Percentiles rank a stretch among this genome's conserved stretches.
These are phyloP conservation scores for Poeciliopsis turrubarensis DNA, from an alignment of 2,113 vertebrate species.

Conservation along the genomic window DNA sequence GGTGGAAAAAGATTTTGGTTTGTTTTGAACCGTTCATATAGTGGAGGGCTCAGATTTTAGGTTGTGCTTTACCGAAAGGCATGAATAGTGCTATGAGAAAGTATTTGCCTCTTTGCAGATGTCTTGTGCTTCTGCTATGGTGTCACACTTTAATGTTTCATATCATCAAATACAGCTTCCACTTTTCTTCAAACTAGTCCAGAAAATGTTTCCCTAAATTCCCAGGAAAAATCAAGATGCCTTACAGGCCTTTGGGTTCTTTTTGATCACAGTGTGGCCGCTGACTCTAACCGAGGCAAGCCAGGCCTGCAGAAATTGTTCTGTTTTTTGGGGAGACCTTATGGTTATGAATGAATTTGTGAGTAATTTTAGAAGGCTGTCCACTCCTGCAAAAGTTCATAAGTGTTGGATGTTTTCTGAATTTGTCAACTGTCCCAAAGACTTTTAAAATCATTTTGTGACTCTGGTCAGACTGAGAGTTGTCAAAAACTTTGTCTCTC, in stretches of 20 bases:
- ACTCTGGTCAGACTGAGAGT: no score
- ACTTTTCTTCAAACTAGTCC: not conserved
- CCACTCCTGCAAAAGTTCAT: not conserved
- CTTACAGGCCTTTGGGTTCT: not conserved
- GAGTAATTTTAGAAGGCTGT: not conserved
- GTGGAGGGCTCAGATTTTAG: conserved; percentile 37
- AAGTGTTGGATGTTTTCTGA: no score
- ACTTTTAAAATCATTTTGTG: no score
- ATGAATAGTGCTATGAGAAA: not conserved
- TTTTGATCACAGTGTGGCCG: not conserved
- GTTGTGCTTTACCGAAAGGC: conserved; percentile 58
- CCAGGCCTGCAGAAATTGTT: not conserved
- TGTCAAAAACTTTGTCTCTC: not conserved
- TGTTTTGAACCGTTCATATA: conserved; percentile 20
- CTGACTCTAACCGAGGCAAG: not conserved
- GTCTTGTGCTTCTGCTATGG: not conserved
- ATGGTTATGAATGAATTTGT: not conserved
- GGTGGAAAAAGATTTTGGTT: conserved; percentile 39
- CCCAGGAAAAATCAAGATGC: not conserved
- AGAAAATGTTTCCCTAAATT: not conserved
- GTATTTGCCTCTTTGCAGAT: not conserved
- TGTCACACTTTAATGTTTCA: not conserved
- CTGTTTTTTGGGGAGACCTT: not conserved
- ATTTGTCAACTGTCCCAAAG: no score
- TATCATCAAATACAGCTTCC: not conserved